These are phyloP conservation scores for Cabera pusaria DNA, from an alignment of 2,888 invertebrate species.

Conservation along the genomic window DNA sequence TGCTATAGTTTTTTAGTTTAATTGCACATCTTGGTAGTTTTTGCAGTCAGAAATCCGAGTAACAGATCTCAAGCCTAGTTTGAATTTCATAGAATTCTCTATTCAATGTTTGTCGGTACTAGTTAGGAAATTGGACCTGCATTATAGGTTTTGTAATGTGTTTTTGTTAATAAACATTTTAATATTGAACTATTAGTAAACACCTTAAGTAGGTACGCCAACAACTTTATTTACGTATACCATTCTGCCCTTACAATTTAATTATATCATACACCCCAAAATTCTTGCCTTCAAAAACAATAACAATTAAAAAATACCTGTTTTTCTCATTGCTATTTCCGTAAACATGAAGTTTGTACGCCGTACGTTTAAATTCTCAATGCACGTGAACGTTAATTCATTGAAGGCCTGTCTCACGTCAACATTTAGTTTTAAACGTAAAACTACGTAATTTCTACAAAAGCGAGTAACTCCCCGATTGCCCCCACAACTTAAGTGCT, in stretches of 20 bases:
- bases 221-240: background rate
- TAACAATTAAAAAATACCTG: constrained; percentile 13
- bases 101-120: too few species aligned
- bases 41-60: too few species aligned
- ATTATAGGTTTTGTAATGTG: too few species aligned
- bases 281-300: constrained; percentile 19
- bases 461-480: constrained; percentile 67
- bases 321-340: constrained; percentile 17
- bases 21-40: too few species aligned
- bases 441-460: constrained; percentile 70
- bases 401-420: constrained; percentile 43
- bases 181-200: too few species aligned
- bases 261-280: constrained; percentile 11
- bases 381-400: constrained; percentile 32
- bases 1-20: too few species aligned
- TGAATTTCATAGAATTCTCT: too few species aligned
- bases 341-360: constrained; percentile 14
- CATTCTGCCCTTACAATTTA: constrained; percentile 6
- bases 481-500: constrained; percentile 79
- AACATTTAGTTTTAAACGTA: constrained; percentile 41
- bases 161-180: too few species aligned
- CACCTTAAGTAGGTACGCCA: background rate
- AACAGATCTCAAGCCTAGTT: too few species aligned
- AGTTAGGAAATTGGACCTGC: too few species aligned
- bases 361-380: constrained; percentile 8